Evolutionary conservation across 1,140 invertebrate genomes (phyloP).

Genomic region (Wiebesia pumilae): DNA sequence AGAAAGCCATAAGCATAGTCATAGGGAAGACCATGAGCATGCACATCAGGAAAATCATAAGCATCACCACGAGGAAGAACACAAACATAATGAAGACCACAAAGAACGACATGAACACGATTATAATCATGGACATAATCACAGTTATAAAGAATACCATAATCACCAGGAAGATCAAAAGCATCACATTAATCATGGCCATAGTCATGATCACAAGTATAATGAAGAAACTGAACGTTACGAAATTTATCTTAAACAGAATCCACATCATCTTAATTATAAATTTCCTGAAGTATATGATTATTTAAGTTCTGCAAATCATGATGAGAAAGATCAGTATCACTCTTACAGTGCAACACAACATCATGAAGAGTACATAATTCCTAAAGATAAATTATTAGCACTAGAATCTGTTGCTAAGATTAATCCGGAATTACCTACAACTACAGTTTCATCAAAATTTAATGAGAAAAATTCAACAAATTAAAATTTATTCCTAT

Average conservation of each 20-base stretch:
- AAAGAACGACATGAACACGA: constrained; percentile 35
- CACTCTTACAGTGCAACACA: constrained; percentile 25
- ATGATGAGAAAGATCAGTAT: neutral
- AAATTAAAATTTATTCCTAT: neutral
- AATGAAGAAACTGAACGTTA: constrained; percentile 28
- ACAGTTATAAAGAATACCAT: constrained; percentile 27
- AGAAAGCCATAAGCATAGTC: constrained; percentile 35
- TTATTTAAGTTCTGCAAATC: neutral
- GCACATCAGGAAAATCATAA: constrained; percentile 14
- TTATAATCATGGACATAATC: constrained; percentile 17
- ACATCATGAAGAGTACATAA: constrained; percentile 15
- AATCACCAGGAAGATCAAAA: constrained; percentile 27
- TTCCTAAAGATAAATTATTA: constrained; percentile 19
- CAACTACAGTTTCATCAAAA: neutral
- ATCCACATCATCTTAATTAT: constrained; percentile 6
- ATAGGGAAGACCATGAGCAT: constrained; percentile 30
- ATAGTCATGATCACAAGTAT: constrained; percentile 26
- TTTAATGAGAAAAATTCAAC: constrained; percentile 1
- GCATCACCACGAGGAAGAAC: constrained; percentile 7
- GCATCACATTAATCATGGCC: constrained; percentile 27
- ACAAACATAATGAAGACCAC: constrained; percentile 36
- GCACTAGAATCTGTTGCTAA: constrained; percentile 7
- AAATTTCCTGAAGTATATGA: neutral
- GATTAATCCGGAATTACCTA: neutral
- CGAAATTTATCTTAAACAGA: constrained; percentile 12